These are phyloP conservation scores for Spea multiplicata DNA, from an alignment of 2,113 vertebrate species.

Conservation along the genomic window DNA sequence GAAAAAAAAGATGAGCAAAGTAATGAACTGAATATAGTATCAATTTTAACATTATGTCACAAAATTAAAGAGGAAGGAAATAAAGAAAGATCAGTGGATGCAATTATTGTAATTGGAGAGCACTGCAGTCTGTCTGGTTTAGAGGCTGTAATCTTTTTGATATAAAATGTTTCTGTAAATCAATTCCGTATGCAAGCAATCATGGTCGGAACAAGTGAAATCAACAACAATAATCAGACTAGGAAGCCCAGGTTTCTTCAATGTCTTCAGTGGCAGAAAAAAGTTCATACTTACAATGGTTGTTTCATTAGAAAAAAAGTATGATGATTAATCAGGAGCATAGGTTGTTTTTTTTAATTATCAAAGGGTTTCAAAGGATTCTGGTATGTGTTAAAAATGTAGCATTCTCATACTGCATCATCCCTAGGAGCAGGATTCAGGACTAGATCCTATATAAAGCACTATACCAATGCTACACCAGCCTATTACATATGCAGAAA, in stretches of 20 bases:
- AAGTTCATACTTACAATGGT: conserved; percentile 24
- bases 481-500: too few relatives aligned
- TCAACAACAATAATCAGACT: conserved; percentile 50
- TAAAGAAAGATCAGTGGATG: conserved; percentile 80
- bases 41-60: conserved; percentile 87
- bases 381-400: too few relatives aligned
- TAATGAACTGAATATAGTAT: conserved; percentile 69
- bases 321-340: too few relatives aligned
- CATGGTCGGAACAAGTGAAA: conserved; percentile 68
- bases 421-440: too few relatives aligned
- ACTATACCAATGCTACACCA: too few relatives aligned
- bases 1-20: conserved; percentile 19
- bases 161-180: conserved; percentile 80
- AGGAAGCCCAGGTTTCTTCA: conserved; percentile 49
- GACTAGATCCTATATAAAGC: too few relatives aligned
- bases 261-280: conserved; percentile 36
- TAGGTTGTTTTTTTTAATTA: too few relatives aligned
- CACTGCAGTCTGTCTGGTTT: conserved; percentile 78
- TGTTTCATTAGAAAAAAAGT: neutral
- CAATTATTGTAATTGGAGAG: conserved; percentile 87
- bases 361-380: too few relatives aligned
- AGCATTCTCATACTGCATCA: too few relatives aligned
- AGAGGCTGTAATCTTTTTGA: conserved; percentile 85
- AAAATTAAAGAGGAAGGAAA: conserved; percentile 84
- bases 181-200: conserved; percentile 87